Evolutionary conservation across 2,797 vertebrate species (phyloP).

Genomic region (Botia almorhae): DNA sequence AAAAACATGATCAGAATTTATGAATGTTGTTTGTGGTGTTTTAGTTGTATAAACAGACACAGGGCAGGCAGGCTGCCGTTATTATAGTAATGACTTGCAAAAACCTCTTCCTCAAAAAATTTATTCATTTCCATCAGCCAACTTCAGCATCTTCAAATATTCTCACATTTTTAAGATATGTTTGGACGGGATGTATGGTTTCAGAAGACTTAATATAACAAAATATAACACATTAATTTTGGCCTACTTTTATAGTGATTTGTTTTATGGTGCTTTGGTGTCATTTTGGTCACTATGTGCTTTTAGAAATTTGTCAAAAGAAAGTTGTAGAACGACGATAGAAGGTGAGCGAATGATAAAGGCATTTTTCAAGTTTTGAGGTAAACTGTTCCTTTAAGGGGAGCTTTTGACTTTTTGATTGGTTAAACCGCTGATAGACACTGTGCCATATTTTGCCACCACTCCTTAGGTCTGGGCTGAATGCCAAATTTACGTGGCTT

Average conservation of each 20-base stretch:
- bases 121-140: not conserved
- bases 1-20: slow-evolving; percentile 67
- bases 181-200: not conserved
- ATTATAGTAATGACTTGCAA: slow-evolving; percentile 13
- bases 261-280: not conserved
- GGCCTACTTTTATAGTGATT: not conserved
- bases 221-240: too few species aligned
- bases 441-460: slow-evolving; percentile 24
- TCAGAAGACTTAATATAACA: too few species aligned
- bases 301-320: not conserved
- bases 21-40: slow-evolving; percentile 73
- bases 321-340: not conserved
- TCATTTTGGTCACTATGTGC: not conserved
- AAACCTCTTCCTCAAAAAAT: slow-evolving; percentile 24
- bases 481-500: slow-evolving; percentile 45
- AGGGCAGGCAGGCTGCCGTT: slow-evolving; percentile 64
- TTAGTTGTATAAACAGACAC: slow-evolving; percentile 56
- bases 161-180: not conserved
- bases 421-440: slow-evolving; percentile 28
- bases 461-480: slow-evolving; percentile 25
- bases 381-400: slow-evolving; percentile 22
- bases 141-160: slow-evolving; percentile 1
- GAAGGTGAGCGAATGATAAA: not conserved
- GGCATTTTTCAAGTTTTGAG: not conserved
- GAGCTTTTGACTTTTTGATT: slow-evolving; percentile 16